Evolutionary conservation across 2,113 vertebrate genomes (phyloP), one percentile per base, ranked within the genome.

Genomic region (Stegastes partitus): DNA sequence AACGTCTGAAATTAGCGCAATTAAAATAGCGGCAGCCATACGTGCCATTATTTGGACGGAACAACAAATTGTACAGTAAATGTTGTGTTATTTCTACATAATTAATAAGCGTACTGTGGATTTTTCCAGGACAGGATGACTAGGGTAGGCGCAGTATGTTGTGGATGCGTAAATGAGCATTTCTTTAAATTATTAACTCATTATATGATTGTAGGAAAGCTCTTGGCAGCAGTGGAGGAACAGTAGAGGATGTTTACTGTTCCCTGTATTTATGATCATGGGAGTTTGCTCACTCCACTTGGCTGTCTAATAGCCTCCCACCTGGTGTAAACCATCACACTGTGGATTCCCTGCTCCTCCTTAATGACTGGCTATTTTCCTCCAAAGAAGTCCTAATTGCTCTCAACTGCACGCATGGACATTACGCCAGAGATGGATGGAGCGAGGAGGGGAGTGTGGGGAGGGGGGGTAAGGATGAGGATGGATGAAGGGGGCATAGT

Each of bases 351-450:
- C 56, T 67, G 68, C 80, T 76, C 71, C 81, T 87, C 80, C 76
- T 82, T 93, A 92, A 91, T 89, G 80, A 83, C 77, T 53, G 68
- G 79, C 85, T 71, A 84, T 85, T 90, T 90, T 70, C 62, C 56
- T 81, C 77, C 45, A 77, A 84, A 90, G 67, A 88, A 77, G 66
- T 74, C 67, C 44, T 87, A 90, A 93, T 93, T 85, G 87, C 87
- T 79, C 81, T 84, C 69, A 65, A 86, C 62, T 80, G 80, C 73
- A 79, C 70, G 66, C 55, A 68, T 51, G 71, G 65, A 85, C 74
- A 68, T 82, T 61, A 78, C 81, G 80, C 72, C 69, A 68, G 74
- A 68, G 81, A 85, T 64, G 9, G 79, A 78, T 68, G 14, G 65
- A 62, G 31, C 12, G 37, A 11, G 34, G 74, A 69, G 67, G 77